phyloP scores from a whole-genome alignment of 2,113 vertebrate species.

The Catharus minimus region DNA sequence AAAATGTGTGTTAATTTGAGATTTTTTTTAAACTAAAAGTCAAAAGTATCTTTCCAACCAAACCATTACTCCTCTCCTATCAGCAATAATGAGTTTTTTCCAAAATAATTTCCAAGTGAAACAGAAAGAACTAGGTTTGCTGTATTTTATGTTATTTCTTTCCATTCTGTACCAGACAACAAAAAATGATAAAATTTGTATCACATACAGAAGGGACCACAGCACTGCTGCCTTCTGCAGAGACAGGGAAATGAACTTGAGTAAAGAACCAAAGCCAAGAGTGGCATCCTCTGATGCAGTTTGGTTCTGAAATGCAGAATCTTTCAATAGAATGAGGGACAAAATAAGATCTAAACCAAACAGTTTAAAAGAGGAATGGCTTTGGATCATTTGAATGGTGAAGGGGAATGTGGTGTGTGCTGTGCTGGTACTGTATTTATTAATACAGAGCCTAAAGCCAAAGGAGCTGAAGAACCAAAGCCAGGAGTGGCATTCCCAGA shows the following conservation, averaged over 20 bases:
- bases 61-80: neutral
- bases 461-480: neutral
- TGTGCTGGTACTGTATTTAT: neutral
- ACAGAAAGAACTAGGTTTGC: neutral
- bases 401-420: neutral
- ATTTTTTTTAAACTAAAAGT: neutral
- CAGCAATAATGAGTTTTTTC: neutral
- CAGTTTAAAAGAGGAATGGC: neutral
- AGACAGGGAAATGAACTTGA: neutral
- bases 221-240: neutral
- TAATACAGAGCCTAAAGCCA: neutral
- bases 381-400: neutral
- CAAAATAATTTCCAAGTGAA: neutral
- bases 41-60: neutral
- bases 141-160: neutral
- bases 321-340: fast-evolving
- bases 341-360: neutral
- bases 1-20: neutral
- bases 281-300: neutral
- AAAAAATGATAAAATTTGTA: neutral
- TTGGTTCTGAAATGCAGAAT: neutral
- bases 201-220: neutral
- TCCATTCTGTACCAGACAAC: neutral
- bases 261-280: neutral
- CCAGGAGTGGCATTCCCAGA: neutral